phyloP scores from a whole-genome alignment of 2,113 vertebrate genomes.

The Oncorhynchus mykiss region DNA sequence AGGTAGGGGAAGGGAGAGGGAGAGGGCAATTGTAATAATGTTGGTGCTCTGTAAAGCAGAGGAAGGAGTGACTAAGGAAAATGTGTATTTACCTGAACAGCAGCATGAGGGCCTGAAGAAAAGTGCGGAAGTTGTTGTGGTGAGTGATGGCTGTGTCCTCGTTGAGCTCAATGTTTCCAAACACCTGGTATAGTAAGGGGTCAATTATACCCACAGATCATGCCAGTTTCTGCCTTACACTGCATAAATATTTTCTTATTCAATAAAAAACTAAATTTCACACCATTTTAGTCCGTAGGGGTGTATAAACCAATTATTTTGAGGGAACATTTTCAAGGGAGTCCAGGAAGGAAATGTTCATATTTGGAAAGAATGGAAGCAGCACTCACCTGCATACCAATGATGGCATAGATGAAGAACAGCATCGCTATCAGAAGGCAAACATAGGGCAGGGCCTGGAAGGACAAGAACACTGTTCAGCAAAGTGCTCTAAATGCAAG shows the following conservation, averaged over 20 bases:
- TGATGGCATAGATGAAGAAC: conserved; percentile 98
- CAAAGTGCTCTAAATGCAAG: no score
- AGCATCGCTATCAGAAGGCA: conserved; percentile 97
- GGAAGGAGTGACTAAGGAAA: neutral
- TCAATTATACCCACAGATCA: no score
- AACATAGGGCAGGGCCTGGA: conserved; percentile 92
- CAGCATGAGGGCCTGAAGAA: conserved; percentile 93
- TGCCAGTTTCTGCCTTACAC: no score
- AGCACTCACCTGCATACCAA: conserved; percentile 91
- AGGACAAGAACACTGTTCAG: conserved; percentile 10
- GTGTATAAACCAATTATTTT: neutral
- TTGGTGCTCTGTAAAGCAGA: no score
- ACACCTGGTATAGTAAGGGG: conserved; percentile 76
- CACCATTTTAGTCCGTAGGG: neutral
- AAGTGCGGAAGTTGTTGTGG: conserved; percentile 96
- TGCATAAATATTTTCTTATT: no score
- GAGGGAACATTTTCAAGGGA: neutral
- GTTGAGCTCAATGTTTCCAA: conserved; percentile 92
- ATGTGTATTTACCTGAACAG: conserved; percentile 83
- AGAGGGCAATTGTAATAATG: neutral
- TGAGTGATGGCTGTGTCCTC: conserved; percentile 90
- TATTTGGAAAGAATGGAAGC: neutral
- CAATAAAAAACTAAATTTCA: neutral
- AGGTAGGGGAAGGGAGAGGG: neutral
- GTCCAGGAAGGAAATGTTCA: neutral